Base-by-base conservation (phyloP, 2,113 vertebrate species). In the Hippocampus comes region DNA sequence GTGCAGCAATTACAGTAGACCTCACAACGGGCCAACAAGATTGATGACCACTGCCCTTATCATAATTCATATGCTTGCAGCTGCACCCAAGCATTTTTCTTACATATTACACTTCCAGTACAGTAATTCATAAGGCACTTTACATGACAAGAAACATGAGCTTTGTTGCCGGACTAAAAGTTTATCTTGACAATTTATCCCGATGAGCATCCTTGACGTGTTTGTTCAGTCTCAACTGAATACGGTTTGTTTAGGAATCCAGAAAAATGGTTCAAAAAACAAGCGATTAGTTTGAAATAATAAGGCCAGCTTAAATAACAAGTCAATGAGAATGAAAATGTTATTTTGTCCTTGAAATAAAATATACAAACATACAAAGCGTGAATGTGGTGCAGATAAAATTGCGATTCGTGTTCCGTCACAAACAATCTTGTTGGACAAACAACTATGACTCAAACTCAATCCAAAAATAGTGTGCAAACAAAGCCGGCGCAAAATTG, bases 391-490 rank as follows among this genome's bases (percentile, higher is more conserved):
- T 12, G 9, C 9, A 43, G 11, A 43, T 43, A 12, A 43, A 43
- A 43, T 12, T 43, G 42, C 11, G 10, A 43, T 10, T 43, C 42
- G 10, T 43, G 42, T 43, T 43, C 42, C 9, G 11, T 43, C 42
- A 11, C 42, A 43, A 43, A 11, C 42, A 43, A 43, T 11, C 42
- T 43, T 43, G 11, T 38, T 38, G 43, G 15, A 34, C 46, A 48
- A 15, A 48, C 46, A 48, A 17, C 46, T 48, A 48, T 78, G 41
- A 49, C 78, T 51, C 69, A 34, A 76, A 72, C 78, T 77, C 67
- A 80, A 83, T 56, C 23, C n/a, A 68, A 73, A 68, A 83, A 53
- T 25, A 71, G 17, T 14, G 70, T 78, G 75, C 76, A 42, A 70
- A 27, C 4, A 3, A 74, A 73, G 65, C 72, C 42, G 70, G 63